Conservation (phyloP, 2,797 vertebrate species). For the Cercopithecus mitis region DNA sequence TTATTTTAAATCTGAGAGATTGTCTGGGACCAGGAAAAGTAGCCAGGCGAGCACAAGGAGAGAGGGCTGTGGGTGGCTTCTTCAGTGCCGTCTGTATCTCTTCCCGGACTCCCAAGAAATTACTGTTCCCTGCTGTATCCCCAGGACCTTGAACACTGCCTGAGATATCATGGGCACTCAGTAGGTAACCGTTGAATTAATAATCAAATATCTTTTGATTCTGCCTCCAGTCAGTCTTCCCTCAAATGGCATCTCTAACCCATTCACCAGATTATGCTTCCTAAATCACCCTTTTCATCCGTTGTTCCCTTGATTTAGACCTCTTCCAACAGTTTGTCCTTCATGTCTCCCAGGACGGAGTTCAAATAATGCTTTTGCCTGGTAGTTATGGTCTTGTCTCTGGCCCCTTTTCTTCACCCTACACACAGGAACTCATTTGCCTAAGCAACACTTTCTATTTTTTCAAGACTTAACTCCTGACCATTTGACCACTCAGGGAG, state of each 20-base stretch:
- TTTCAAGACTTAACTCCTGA: slow-evolving; percentile 56
- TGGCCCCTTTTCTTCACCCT: not conserved
- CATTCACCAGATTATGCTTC: not conserved
- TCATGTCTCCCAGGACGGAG: not conserved
- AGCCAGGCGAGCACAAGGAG: not conserved
- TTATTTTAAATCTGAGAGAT: slow-evolving; percentile 12
- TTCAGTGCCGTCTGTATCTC: not conserved
- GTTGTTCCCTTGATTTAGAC: too few species aligned
- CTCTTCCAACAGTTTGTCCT: not conserved
- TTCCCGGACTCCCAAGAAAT: slow-evolving; percentile 2
- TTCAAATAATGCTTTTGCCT: not conserved
- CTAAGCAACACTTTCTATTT: slow-evolving; percentile 19
- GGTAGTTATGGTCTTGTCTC: not conserved
- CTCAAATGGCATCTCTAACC: not conserved
- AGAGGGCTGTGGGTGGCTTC: not conserved
- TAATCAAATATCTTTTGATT: not conserved
- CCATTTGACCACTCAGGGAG: slow-evolving; percentile 57
- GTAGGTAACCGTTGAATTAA: not conserved
- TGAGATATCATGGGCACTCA: not conserved
- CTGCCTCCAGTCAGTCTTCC: not conserved
- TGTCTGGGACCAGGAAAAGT: not conserved
- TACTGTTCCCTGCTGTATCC: not conserved
- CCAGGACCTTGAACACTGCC: not conserved
- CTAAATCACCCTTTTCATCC: not conserved
- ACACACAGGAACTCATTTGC: not conserved